These are phyloP conservation scores for Protomyctophum bolini DNA, from an alignment of 2,113 vertebrate species.

Conservation along the genomic window DNA sequence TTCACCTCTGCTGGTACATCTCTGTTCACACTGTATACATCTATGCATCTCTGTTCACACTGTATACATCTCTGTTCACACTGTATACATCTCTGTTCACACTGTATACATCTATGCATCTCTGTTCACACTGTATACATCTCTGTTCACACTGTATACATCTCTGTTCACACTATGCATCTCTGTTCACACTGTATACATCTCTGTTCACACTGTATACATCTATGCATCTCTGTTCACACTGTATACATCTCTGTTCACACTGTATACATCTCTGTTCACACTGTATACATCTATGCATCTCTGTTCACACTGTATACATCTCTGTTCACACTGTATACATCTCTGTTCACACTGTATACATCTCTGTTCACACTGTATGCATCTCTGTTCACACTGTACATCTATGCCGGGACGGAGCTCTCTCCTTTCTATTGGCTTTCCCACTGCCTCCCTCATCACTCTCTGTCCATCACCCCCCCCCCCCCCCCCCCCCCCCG, in stretches of 20 bases:
- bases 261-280: too few species aligned
- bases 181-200: too few species aligned
- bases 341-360: not conserved
- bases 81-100: too few species aligned
- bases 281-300: not conserved
- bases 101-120: slow-evolving; percentile 7
- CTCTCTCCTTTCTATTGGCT: slow-evolving; percentile 28
- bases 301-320: too few species aligned
- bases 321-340: not conserved
- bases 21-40: not conserved
- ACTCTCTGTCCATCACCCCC: slow-evolving; percentile 11
- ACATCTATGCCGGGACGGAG: not conserved
- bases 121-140: slow-evolving; percentile 1
- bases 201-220: not conserved
- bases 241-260: not conserved
- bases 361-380: not conserved
- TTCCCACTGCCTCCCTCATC: slow-evolving; percentile 11
- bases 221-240: not conserved
- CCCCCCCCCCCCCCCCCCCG: not conserved
- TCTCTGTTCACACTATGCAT: too few species aligned
- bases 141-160: not conserved
- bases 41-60: not conserved
- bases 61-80: not conserved
- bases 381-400: not conserved
- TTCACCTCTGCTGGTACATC: too few species aligned